Percentiles rank a stretch among this genome's conserved stretches.
Evolutionary conservation across 92 coral and sea anemone genomes (phyloP).

Genomic region (Nematostella vectensis): DNA sequence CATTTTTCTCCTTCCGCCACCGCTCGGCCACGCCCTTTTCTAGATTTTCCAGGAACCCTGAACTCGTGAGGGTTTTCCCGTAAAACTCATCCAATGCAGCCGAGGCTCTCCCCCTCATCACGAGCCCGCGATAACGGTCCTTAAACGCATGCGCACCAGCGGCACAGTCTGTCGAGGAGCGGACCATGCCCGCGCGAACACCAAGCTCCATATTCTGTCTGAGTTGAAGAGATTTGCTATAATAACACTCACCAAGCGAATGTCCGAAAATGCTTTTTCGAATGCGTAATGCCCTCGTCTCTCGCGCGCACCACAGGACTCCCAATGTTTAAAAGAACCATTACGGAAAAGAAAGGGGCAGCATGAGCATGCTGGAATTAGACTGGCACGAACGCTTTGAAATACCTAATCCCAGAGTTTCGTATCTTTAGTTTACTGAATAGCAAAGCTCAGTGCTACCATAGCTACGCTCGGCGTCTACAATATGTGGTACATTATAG

Average conservation of each 20-base stretch:
- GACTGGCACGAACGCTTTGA: too few relatives aligned
- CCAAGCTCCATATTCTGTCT: constrained; percentile 74
- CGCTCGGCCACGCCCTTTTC: constrained; percentile 32
- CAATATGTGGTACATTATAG: too few relatives aligned
- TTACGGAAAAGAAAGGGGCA: too few relatives aligned
- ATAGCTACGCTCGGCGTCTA: too few relatives aligned
- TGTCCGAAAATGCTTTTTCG: too few relatives aligned
- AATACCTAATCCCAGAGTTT: too few relatives aligned
- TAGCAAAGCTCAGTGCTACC: too few relatives aligned
- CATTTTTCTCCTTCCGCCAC: constrained; percentile 38
- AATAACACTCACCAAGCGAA: too few relatives aligned
- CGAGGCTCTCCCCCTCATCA: constrained; percentile 36
- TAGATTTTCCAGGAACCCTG: constrained; percentile 22
- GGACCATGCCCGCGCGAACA: constrained; percentile 80
- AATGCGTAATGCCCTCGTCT: background rate
- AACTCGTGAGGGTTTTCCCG: constrained; percentile 24
- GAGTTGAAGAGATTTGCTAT: constrained; percentile 1
- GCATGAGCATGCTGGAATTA: too few relatives aligned
- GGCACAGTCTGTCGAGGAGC: constrained; percentile 60
- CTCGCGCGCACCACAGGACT: background rate
- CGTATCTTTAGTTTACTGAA: too few relatives aligned
- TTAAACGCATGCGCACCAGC: constrained; percentile 77
- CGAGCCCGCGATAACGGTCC: constrained; percentile 43
- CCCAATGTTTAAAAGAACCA: too few relatives aligned
- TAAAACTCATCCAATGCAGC: constrained; percentile 64